Base-by-base conservation (phyloP, 1,140 invertebrate genomes). In the Adoxophyes honmai region DNA sequence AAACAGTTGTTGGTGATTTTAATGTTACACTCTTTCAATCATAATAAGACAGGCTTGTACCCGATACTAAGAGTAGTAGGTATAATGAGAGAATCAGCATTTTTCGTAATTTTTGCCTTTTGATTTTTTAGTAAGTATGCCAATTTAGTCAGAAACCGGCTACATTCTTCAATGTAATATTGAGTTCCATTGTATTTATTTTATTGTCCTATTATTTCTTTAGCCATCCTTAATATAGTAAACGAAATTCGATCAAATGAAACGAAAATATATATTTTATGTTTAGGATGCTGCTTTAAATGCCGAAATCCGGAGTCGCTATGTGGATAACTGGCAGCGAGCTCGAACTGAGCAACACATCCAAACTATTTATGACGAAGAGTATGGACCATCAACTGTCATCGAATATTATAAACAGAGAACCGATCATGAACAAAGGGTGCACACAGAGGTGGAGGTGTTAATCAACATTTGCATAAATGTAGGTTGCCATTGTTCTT, bases 401-500 rank as follows among this genome's bases (percentile, higher is more conserved):
- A 74, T 84, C 11, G 72, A 79, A 44, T 76, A 73, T 34, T 82
- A 73, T 58, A 81, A 78, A 52, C 64, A 61, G 34, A 78, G 70
- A 42, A 54, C 53, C 4, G 75, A 83, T 18, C 68, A 75, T 15
- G 83, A 86, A 36, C 76, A 79, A 35, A 64, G 81, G 36, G 75
- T 85, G 21, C 83, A 86, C 44, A 48, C 72, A 4, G 83, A 86
- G 72, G 65, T 85, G 1, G 81, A 85, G 55, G 52, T 79, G 13
- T 60, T 86, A 5, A 68, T 67, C n/a, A 83, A 77, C 52, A 77
- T 83, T 15, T 58, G 56, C 35, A 85, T 86, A 34, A 82, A 77
- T 55, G 85, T 88, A 71, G 11, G 42, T 14, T 48, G n/a, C 14
- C 15, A 10, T 3, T 34, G 13, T 34, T 1, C n/a, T n/a, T n/a